These are phyloP conservation scores for Anneissia japonica DNA, from an alignment of 35 echinoderm and acorn worm genomes.

Conservation along the genomic window DNA sequence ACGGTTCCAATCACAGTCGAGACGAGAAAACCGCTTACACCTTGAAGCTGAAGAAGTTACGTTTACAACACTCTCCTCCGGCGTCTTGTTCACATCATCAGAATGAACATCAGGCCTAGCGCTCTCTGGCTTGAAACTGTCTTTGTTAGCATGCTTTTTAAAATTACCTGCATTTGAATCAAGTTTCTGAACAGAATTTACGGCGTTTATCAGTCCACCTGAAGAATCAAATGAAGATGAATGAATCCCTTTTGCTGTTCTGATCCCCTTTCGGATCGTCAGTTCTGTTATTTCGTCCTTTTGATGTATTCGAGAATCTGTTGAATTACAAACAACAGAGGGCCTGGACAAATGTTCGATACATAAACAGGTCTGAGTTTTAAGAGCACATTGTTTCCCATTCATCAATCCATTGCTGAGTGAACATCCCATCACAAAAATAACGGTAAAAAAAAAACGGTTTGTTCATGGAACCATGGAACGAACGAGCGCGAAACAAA, in stretches of 20 bases:
- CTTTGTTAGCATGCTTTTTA: too few relatives aligned
- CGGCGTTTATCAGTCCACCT: too few relatives aligned
- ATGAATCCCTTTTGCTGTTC: background rate
- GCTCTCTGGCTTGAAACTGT: too few relatives aligned
- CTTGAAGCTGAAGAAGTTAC: background rate
- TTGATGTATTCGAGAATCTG: too few relatives aligned
- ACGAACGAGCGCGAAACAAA: too few relatives aligned
- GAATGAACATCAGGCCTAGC: background rate
- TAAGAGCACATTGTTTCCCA: background rate
- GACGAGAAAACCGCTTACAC: background rate
- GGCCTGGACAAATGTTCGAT: background rate
- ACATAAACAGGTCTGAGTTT: background rate
- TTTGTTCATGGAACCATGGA: background rate
- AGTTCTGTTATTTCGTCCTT: too few relatives aligned
- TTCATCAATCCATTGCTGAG: background rate
- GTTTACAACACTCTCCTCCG: too few relatives aligned
- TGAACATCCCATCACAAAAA: background rate
- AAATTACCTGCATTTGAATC: too few relatives aligned
- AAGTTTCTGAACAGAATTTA: too few relatives aligned
- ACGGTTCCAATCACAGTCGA: background rate
- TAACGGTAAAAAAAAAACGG: background rate
- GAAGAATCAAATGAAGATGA: background rate
- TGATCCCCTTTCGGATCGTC: background rate
- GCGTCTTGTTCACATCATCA: too few relatives aligned
- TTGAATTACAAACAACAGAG: background rate